Conservation (phyloP, 2,113 vertebrate genomes). For the Gobius niger region DNA sequence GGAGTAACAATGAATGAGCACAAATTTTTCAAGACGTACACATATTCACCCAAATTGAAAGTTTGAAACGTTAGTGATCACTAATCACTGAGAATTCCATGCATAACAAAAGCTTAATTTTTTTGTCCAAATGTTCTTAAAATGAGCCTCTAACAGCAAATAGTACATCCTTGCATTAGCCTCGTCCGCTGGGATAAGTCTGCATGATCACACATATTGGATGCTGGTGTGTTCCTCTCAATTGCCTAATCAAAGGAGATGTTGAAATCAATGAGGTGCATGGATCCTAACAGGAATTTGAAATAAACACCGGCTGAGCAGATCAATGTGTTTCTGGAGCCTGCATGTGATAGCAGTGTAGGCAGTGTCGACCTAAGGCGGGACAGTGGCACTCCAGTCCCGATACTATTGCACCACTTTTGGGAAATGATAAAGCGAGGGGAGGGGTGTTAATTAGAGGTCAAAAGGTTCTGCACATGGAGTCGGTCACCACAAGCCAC, state of each 20-base stretch:
- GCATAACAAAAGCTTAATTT: too few species aligned
- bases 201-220: constrained; percentile 56
- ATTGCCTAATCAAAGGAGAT: constrained; percentile 82
- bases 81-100: too few species aligned
- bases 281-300: constrained; percentile 81
- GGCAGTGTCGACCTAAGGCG: constrained; percentile 58
- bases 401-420: constrained; percentile 44
- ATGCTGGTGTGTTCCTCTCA: constrained; percentile 63
- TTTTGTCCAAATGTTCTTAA: too few species aligned
- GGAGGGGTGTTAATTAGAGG: constrained; percentile 51
- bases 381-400: constrained; percentile 35
- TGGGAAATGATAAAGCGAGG: constrained; percentile 45
- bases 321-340: constrained; percentile 70
- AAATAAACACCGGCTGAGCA: constrained; percentile 73
- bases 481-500: constrained; percentile 44
- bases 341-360: constrained; percentile 18
- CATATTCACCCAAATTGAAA: too few species aligned
- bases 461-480: constrained; percentile 26
- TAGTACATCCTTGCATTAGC: constrained; percentile 25
- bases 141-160: background rate
- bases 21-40: too few species aligned
- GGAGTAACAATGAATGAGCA: too few species aligned
- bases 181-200: constrained; percentile 58
- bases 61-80: too few species aligned
- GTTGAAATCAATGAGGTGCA: constrained; percentile 77